Conservation (phyloP, 2,888 invertebrate genomes). For the Drepana falcataria region DNA sequence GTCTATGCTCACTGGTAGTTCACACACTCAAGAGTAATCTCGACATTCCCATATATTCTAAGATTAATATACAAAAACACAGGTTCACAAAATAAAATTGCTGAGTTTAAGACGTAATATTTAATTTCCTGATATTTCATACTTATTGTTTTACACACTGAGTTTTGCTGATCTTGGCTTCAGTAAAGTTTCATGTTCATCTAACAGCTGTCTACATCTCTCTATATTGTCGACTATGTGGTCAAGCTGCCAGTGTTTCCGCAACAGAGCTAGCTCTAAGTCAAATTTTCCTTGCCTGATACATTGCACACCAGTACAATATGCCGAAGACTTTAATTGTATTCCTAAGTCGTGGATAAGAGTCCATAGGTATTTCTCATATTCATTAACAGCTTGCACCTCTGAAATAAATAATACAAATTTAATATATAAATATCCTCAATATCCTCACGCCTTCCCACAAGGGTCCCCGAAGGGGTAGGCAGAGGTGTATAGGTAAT, state of each 20-base stretch:
- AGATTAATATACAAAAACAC: no score
- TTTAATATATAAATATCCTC: neutral
- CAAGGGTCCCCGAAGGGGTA: no score
- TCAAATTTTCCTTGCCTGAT: slow-evolving; percentile 90
- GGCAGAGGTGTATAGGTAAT: no score
- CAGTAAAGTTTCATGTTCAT: slow-evolving; percentile 66
- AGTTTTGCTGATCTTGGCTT: slow-evolving; percentile 52
- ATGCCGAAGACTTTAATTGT: slow-evolving; percentile 87
- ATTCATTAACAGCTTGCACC: slow-evolving; percentile 92
- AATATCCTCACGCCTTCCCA: no score
- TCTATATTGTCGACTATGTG: slow-evolving; percentile 83
- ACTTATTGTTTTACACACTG: slow-evolving; percentile 19
- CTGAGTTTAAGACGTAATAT: no score
- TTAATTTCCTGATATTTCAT: neutral
- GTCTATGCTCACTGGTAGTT: no score
- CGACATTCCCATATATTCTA: no score
- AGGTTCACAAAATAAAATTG: no score
- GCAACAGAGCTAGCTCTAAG: slow-evolving; percentile 85
- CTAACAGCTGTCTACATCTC: slow-evolving; percentile 72
- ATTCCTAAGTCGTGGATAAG: slow-evolving; percentile 92
- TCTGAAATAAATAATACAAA: slow-evolving; percentile 76
- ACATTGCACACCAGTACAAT: slow-evolving; percentile 88
- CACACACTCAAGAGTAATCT: no score
- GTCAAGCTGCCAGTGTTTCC: slow-evolving; percentile 89
- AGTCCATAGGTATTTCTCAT: slow-evolving; percentile 85